Base-by-base conservation (phyloP, 2,797 vertebrate species). In the Hemibagrus guttatus region DNA sequence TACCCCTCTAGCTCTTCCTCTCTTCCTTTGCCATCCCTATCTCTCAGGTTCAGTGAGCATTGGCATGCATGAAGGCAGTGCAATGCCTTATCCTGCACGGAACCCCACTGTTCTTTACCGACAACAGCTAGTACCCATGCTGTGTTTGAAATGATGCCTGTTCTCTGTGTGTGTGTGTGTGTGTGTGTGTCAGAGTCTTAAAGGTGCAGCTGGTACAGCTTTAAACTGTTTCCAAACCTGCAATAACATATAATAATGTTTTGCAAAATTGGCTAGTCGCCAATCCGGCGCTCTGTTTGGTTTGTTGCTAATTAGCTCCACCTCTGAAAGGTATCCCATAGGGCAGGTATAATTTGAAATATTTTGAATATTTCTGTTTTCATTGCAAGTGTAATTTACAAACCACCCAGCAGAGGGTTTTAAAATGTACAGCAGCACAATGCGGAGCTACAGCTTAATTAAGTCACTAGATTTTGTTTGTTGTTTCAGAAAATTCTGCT, bases 51-150 rank as follows among this genome's bases (percentile, higher is more conserved):
- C 71, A 83, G 46, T 61, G 49, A 82, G 72, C 81, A 85, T 86
- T 84, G 86, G 64, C 81, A 85, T 26, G 66, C 76, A 75, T 86
- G 81, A 46, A 85, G 56, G 31, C 46, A 81, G 80, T 6, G 80
- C 26, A 16, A 83, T 26, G 56, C 54, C 42, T 21, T 63, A 81
- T 81, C 54, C 61, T 87, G 83, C 14, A 76, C 28, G 28, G 74
- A 84, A 59, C 87, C 81, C 75, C n/a, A 54, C 83, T 85, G 86
- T 69, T 52, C 56, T 52, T 31, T 42, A 52, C 54, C n/a, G 21
- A 88, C 12, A 87, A 88, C 87, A 90, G 54, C 68, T 35, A 87
- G 52, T 35, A n/a, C 12, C 66, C 81, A 84, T 26, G 54, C 86
- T 84, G 86, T 9, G 82, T 49, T 56, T 79, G 86, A 76, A 66